Evolutionary conservation across 1,140 invertebrate genomes (phyloP), one percentile per base, ranked within the genome.

Genomic region (Apis dorsata): DNA sequence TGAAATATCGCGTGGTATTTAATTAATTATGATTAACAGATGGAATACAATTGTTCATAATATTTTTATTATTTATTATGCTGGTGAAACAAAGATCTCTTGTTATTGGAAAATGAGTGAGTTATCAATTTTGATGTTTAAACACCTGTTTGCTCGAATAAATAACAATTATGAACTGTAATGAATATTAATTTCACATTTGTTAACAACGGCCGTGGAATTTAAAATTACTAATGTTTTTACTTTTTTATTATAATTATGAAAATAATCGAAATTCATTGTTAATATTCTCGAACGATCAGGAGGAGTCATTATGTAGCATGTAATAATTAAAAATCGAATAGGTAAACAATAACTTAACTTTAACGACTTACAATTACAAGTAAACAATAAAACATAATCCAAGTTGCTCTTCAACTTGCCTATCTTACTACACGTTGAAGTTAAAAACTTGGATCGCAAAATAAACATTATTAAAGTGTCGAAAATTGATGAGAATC

Each of bases 401-500:
- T 7, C 34, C 34, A 44, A 44, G 34, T 44, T 44, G 5, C 0
- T 44, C 5, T 44, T 44, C 0, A 7, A 44, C 5, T 44, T 44
- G 34, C 34, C 5, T 4, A 44, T 44, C 5, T 44, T 44, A 44
- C 5, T 44, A 44, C 3, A 34, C 34, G 34, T 5, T 44, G 34
- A 44, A 60, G 66, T 71, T 70, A 17, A 60, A 79, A 60, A 44
- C 34, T 44, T 44, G 53, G 55, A 12, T 60, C 57, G 53, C 17
- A 12, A 24, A 17, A 12, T 10, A 7, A 69, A 69, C 24, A 68
- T 76, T 62, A 51, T 86, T 80, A 81, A 77, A 86, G 68, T 72
- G 78, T 77, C 68, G 57, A 71, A 81, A 77, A 19, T 72, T 72
- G 44, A 34, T 55, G 51, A 60, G 63, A 73, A 57, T 55, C 68